Percentiles rank a stretch among this genome's conserved stretches.
phyloP scores from a whole-genome alignment of 2,888 invertebrate genomes.

The Apeira syringaria region DNA sequence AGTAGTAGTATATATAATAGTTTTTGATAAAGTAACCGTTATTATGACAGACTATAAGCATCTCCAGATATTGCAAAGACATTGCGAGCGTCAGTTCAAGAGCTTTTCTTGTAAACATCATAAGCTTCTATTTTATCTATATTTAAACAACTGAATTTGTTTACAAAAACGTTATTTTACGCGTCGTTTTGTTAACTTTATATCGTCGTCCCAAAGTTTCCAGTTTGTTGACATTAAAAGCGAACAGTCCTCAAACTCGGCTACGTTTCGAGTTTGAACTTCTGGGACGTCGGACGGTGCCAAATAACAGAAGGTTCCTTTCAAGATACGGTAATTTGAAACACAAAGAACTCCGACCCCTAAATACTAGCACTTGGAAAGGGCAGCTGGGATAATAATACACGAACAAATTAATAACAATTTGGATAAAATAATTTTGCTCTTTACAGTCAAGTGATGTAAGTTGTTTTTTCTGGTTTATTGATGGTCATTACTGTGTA shows the following conservation, averaged over 20 bases:
- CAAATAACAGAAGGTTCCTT: slow-evolving; percentile 21
- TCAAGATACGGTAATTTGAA: slow-evolving; percentile 29
- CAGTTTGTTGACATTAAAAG: slow-evolving; percentile 35
- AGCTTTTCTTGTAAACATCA: slow-evolving; percentile 28
- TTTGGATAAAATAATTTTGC: too few relatives aligned
- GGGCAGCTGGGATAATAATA: slow-evolving; percentile 22
- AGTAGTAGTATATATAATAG: too few relatives aligned
- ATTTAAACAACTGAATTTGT: slow-evolving; percentile 31
- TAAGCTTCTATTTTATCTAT: slow-evolving; percentile 31
- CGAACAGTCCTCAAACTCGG: slow-evolving; percentile 23
- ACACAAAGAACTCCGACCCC: slow-evolving; percentile 29
- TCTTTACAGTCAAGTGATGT: too few relatives aligned
- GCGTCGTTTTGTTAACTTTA: slow-evolving; percentile 36
- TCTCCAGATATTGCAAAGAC: too few relatives aligned
- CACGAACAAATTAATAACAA: slow-evolving; percentile 2
- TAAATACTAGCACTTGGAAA: slow-evolving; percentile 22
- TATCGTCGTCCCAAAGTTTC: slow-evolving; percentile 30
- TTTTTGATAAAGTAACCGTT: too few relatives aligned
- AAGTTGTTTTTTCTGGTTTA: too few relatives aligned
- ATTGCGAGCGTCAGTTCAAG: slow-evolving; percentile 16
- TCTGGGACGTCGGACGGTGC: slow-evolving; percentile 24
- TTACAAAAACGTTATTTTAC: slow-evolving; percentile 34
- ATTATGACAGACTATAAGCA: too few relatives aligned
- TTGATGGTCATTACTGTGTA: too few relatives aligned
- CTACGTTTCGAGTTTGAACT: slow-evolving; percentile 23